These are phyloP conservation scores for Melanotaenia parkinsoni DNA, from an alignment of 2,797 vertebrate species.

Conservation along the genomic window DNA sequence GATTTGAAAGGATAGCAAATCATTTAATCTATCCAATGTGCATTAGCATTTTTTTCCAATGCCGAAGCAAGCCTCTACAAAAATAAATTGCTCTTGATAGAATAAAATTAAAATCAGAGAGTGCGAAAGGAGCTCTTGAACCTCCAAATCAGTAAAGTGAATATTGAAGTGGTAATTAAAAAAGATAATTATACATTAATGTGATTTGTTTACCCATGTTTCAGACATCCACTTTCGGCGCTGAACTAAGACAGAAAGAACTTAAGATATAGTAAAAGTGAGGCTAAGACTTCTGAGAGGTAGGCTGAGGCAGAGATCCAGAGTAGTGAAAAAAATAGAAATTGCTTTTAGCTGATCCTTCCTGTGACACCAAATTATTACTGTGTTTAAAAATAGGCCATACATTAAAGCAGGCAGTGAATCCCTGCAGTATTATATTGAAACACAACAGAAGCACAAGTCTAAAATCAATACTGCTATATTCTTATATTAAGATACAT, in stretches of 20 bases:
- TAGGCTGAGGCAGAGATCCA: slow-evolving; percentile 14
- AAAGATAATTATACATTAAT: slow-evolving; percentile 61
- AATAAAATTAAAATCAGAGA: slow-evolving; percentile 71
- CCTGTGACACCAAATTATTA: slow-evolving; percentile 68
- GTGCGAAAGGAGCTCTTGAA: slow-evolving; percentile 67
- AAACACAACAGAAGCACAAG: slow-evolving; percentile 48
- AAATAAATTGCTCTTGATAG: slow-evolving; percentile 81
- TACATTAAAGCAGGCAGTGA: slow-evolving; percentile 48
- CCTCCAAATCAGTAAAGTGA: slow-evolving; percentile 65
- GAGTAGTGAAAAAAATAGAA: slow-evolving; percentile 31
- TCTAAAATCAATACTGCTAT: slow-evolving; percentile 58
- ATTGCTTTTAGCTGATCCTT: slow-evolving; percentile 57
- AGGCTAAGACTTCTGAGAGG: slow-evolving; percentile 22
- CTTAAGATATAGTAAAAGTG: slow-evolving; percentile 14
- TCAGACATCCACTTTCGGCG: slow-evolving; percentile 36
- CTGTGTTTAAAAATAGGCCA: slow-evolving; percentile 62
- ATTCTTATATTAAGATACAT: slow-evolving; percentile 56
- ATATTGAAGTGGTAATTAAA: slow-evolving; percentile 55
- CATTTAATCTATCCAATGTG: slow-evolving; percentile 78
- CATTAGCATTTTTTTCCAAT: slow-evolving; percentile 81
- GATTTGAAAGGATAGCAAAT: slow-evolving; percentile 84
- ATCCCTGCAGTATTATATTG: slow-evolving; percentile 55
- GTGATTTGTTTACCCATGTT: slow-evolving; percentile 62
- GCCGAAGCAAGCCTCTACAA: slow-evolving; percentile 63
- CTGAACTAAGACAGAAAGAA: slow-evolving; percentile 25